Percentiles rank a stretch among this genome's conserved stretches.
Conservation (phyloP, 2,888 invertebrate species). For the Cryptocheilus praepositus region DNA sequence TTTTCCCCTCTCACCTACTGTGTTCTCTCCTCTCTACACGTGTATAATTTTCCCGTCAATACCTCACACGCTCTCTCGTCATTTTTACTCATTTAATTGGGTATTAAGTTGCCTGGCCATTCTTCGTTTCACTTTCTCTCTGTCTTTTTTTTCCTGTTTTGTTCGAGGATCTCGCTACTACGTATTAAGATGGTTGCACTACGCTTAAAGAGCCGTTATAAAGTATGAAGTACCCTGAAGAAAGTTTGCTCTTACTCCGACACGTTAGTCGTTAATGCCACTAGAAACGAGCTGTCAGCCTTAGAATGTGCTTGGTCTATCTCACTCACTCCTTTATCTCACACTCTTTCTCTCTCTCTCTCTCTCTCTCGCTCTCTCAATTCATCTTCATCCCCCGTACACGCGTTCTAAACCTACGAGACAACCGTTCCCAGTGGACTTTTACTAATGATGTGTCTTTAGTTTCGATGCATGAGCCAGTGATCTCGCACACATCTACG, state of each 20-base stretch:
- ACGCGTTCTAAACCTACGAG: neutral
- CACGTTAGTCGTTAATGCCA: constrained; percentile 22
- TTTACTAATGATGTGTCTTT: neutral
- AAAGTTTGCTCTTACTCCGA: constrained; percentile 17
- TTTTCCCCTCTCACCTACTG: neutral
- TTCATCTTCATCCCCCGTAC: neutral
- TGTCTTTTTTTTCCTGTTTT: too few species aligned
- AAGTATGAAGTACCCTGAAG: constrained; percentile 27
- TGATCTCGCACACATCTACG: neutral
- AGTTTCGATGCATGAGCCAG: neutral
- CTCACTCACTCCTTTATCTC: constrained; percentile 12
- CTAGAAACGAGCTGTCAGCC: constrained; percentile 18
- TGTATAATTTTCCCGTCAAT: constrained; percentile 1
- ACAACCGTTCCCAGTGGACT: constrained; percentile 1
- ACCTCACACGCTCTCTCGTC: constrained; percentile 14
- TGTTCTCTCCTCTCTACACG: constrained; percentile 8
- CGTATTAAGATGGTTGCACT: constrained; percentile 4
- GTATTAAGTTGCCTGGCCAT: constrained; percentile 17
- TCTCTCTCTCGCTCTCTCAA: constrained; percentile 6
- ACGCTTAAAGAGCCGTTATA: constrained; percentile 21
- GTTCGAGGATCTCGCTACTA: constrained; percentile 19
- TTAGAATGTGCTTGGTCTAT: constrained; percentile 8
- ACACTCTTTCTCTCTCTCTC: neutral
- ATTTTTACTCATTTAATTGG: too few species aligned
- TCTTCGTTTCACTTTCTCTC: neutral